A percentile compares a stretch with the other conserved stretches of the same genome.
Evolutionary conservation across 2,888 invertebrate species (phyloP).

Genomic region (Balanococcus diminutus): DNA sequence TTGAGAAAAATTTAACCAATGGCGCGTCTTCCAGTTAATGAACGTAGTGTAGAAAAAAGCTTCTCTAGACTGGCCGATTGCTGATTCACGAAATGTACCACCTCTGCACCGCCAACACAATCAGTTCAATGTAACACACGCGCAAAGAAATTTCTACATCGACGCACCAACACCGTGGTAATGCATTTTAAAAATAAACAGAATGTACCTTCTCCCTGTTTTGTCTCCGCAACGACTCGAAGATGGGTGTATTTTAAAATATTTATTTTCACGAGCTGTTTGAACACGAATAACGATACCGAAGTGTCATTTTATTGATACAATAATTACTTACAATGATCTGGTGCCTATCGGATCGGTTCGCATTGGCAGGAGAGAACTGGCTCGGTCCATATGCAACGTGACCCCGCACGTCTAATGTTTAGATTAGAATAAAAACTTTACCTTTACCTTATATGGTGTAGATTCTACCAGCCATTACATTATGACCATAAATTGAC

Average conservation of each 20-base stretch:
- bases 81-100: conserved; percentile 49
- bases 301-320: not conserved
- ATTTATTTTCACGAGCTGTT: conserved; percentile 1
- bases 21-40: conserved; percentile 26
- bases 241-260: not conserved
- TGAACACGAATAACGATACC: not conserved
- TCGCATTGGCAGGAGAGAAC: not conserved
- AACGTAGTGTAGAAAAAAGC: conserved; percentile 38
- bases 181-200: conserved; percentile 52
- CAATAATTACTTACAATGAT: not conserved
- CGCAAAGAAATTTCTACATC: not conserved
- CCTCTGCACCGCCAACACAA: conserved; percentile 51
- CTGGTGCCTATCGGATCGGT: not conserved
- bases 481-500: conserved; percentile 48
- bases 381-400: conserved; percentile 26
- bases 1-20: not conserved
- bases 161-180: conserved; percentile 16
- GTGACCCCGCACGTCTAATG: conserved; percentile 28
- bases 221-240: conserved; percentile 36
- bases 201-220: conserved; percentile 44
- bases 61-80: conserved; percentile 42
- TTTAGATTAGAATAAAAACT: conserved; percentile 31
- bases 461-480: conserved; percentile 8
- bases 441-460: conserved; percentile 50
- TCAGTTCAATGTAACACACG: conserved; percentile 1